Conservation (phyloP, 2,888 invertebrate genomes). For the Chrysolina americana region DNA sequence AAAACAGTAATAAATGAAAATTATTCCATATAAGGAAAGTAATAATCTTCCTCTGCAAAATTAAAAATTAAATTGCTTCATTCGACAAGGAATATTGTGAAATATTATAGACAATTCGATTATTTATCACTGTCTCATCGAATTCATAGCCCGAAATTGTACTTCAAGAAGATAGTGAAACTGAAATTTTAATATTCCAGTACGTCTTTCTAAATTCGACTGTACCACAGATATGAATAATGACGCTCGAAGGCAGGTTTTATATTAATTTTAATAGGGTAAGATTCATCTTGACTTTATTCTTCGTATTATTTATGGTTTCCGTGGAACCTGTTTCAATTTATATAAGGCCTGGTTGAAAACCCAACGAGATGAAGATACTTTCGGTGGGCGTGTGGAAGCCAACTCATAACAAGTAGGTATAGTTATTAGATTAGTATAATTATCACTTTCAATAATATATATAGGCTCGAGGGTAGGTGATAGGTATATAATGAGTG, state of each 20-base stretch:
- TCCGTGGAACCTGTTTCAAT: constrained; percentile 66
- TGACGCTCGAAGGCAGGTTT: constrained; percentile 58
- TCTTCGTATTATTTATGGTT: constrained; percentile 69
- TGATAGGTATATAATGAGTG: too few relatives aligned
- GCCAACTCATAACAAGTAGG: constrained; percentile 62
- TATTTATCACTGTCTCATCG: too few relatives aligned
- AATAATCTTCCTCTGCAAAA: too few relatives aligned
- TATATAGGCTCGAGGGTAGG: too few relatives aligned
- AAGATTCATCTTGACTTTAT: constrained; percentile 64
- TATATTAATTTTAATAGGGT: constrained; percentile 66
- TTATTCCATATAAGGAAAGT: too few relatives aligned
- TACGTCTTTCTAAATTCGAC: background rate
- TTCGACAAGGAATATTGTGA: too few relatives aligned
- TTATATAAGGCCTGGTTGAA: constrained; percentile 59
- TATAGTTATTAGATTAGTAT: constrained; percentile 67
- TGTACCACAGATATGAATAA: constrained; percentile 49
- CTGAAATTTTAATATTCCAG: too few relatives aligned
- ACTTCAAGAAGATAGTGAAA: too few relatives aligned
- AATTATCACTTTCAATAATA: constrained; percentile 61
- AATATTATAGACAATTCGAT: too few relatives aligned
- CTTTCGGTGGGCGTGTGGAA: constrained; percentile 66
- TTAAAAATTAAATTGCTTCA: too few relatives aligned
- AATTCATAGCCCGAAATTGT: too few relatives aligned
- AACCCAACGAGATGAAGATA: constrained; percentile 29
- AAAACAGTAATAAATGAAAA: too few relatives aligned